Conservation (phyloP, 2,888 invertebrate species). For the Andrena bicolor region DNA sequence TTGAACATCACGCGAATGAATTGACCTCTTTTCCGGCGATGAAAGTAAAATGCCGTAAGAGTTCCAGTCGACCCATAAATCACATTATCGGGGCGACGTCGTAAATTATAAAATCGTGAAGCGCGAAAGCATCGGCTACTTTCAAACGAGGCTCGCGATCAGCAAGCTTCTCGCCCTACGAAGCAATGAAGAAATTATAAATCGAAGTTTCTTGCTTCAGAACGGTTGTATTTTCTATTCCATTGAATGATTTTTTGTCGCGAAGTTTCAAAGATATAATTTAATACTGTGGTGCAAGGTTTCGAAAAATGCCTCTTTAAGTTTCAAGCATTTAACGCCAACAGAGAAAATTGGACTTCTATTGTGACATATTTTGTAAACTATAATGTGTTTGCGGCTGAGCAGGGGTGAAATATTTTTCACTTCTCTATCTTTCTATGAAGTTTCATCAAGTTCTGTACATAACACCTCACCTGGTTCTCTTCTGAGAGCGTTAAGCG, state of each 20-base stretch:
- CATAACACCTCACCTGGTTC: no score
- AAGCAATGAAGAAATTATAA: background rate
- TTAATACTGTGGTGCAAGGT: no score
- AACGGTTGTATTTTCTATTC: background rate
- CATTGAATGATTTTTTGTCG: background rate
- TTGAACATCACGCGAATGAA: slow-evolving; percentile 17
- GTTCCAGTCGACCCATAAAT: slow-evolving; percentile 19
- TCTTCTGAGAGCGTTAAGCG: no score
- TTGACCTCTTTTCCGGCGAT: slow-evolving; percentile 9
- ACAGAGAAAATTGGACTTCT: no score
- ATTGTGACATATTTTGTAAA: no score
- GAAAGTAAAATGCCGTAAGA: slow-evolving; percentile 25
- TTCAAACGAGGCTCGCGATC: background rate
- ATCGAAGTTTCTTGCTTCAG: background rate
- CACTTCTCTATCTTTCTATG: no score
- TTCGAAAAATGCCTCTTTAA: no score
- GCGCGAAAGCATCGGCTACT: slow-evolving; percentile 13
- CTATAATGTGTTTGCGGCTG: no score
- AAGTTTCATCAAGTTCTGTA: no score
- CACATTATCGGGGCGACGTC: background rate
- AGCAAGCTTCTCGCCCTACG: background rate
- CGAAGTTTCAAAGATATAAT: no score
- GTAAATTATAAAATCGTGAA: slow-evolving; percentile 18
- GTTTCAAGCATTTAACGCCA: no score
- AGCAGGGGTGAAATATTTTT: no score